phyloP scores from a whole-genome alignment of 2,888 invertebrate species.

The Trissoscelio sp. region DNA sequence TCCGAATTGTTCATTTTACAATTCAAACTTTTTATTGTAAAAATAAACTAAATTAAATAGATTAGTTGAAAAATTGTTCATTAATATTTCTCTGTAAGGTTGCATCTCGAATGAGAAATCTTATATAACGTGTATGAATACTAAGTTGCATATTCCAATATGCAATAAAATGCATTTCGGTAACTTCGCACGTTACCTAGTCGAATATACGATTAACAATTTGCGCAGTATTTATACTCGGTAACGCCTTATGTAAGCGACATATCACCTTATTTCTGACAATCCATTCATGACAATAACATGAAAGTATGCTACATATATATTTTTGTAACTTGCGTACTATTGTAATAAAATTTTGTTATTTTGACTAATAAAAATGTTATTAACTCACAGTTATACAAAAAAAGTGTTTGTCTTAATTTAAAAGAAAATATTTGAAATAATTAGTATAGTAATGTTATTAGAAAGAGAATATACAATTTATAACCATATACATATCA shows the following conservation, averaged over 20 bases:
- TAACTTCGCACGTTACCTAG: slow-evolving; percentile 8
- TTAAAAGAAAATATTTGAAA: too few species aligned
- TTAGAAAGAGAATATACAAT: background rate
- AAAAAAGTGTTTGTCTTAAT: too few species aligned
- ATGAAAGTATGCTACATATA: slow-evolving; percentile 15
- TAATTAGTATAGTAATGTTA: too few species aligned
- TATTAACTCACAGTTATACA: slow-evolving; percentile 31
- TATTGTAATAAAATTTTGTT: slow-evolving; percentile 41
- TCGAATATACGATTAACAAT: background rate
- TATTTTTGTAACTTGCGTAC: slow-evolving; percentile 42
- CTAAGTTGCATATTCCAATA: background rate
- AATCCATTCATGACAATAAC: slow-evolving; percentile 14
- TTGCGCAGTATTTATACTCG: slow-evolving; percentile 12
- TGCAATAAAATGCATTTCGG: slow-evolving; percentile 18
- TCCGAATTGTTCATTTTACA: too few species aligned
- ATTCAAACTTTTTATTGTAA: too few species aligned
- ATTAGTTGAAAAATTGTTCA: background rate
- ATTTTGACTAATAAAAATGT: slow-evolving; percentile 56
- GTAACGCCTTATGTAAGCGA: background rate
- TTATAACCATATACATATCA: slow-evolving; percentile 65
- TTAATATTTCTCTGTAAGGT: background rate
- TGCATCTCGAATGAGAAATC: background rate
- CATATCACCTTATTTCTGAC: background rate
- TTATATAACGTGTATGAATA: background rate
- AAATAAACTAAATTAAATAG: too few species aligned